Base-by-base conservation (phyloP, 2,888 invertebrate genomes). In the Hermaeophaga mercurialis region DNA sequence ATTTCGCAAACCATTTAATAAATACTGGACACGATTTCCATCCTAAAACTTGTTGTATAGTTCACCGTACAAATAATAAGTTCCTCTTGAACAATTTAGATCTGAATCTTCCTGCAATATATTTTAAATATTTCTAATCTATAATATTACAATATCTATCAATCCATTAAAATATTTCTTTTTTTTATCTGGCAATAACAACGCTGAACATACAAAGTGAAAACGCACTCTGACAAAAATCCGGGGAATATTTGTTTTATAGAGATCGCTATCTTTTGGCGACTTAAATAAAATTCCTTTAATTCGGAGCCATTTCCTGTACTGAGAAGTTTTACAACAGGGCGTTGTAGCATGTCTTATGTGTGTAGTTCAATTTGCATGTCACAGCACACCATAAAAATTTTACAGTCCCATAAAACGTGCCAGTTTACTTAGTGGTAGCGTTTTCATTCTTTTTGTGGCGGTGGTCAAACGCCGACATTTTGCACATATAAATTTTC, bases 391-490 rank as follows among this genome's bases (percentile, higher is more conserved):
- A 46, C 46, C 14, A 39, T 49, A 39, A 39, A 49, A 39, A 39
- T 49, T 49, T 49, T 39, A 49, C 18, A 18, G 17, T 39, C 11
- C 36, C 28, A 49, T 49, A 49, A 39, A 49, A 39, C 39, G 26
- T 31, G 18, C 14, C 3, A 3, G 43, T 43, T 43, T 43, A 43
- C 43, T 43, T 43, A 43, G 43, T 43, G 43, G 14, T 24, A 24
- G 26, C 12, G 43, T 7, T 24, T 24, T 9, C 6, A 24, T 26
- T 14, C 12, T 43, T 43, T 43, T 43, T n/a, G n/a, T n/a, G n/a
- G n/a, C n/a, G n/a, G 43, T 14, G 43, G 43, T 43, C 43, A 26
- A 43, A 43, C 11, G 12, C 24, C 43, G 43, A 43, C 43, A 26
- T 14, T 12, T 31, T 36, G 36, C 5, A 1, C 5, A 2, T 17